Conservation (phyloP, 2,888 invertebrate genomes). For the Drosophila eohydei region DNA sequence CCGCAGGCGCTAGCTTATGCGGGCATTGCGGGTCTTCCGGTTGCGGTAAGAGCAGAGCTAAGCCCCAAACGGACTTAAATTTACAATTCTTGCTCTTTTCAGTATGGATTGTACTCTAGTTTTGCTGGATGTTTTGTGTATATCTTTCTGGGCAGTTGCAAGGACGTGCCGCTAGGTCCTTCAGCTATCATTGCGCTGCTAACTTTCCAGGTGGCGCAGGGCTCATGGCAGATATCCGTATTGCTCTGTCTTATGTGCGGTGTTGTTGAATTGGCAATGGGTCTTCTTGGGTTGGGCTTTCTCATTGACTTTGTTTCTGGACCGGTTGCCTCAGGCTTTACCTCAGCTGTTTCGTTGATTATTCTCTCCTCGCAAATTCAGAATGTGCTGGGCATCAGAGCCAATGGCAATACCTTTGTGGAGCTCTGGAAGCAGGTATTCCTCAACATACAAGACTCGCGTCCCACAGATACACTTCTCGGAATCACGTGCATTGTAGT, state of each 20-base stretch:
- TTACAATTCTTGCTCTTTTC: slow-evolving; percentile 61
- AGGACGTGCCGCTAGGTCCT: slow-evolving; percentile 96
- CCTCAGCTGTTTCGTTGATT: slow-evolving; percentile 94
- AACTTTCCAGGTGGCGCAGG: slow-evolving; percentile 91
- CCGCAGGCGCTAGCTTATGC: slow-evolving; percentile 95
- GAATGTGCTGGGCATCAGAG: slow-evolving; percentile 91
- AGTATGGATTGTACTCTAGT: slow-evolving; percentile 97
- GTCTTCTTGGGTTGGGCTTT: slow-evolving; percentile 93
- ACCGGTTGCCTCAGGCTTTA: slow-evolving; percentile 95
- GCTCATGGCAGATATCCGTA: slow-evolving; percentile 87
- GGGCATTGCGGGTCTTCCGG: slow-evolving; percentile 91
- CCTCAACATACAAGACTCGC: slow-evolving; percentile 88
- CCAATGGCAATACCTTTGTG: slow-evolving; percentile 91
- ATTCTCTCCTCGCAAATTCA: slow-evolving; percentile 96
- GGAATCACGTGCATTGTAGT: slow-evolving; percentile 91
- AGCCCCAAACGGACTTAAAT: not conserved
- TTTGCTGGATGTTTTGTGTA: slow-evolving; percentile 96
- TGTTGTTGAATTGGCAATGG: slow-evolving; percentile 91
- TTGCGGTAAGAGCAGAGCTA: slow-evolving; percentile 85
- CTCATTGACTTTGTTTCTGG: slow-evolving; percentile 95
- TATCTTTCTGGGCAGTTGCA: slow-evolving; percentile 95
- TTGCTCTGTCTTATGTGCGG: slow-evolving; percentile 91
- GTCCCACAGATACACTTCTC: slow-evolving; percentile 90
- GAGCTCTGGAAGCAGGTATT: slow-evolving; percentile 91
- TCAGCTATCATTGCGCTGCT: slow-evolving; percentile 96